Conservation (phyloP, 2,888 invertebrate genomes). For the Sinopyrophorus schimmeli region DNA sequence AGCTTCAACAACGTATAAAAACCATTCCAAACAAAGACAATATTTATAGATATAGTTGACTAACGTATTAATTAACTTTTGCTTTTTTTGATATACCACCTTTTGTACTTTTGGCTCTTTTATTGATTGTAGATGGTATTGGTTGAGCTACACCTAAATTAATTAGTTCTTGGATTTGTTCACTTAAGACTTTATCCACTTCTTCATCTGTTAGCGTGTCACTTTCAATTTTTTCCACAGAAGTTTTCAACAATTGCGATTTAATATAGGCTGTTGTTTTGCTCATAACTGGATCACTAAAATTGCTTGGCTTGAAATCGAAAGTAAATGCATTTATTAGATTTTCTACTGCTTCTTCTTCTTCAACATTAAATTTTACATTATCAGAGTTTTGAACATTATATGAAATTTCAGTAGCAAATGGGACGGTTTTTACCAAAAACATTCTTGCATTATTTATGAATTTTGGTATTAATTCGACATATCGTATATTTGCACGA, state of each 20-base stretch:
- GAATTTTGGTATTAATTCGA: slow-evolving; percentile 24
- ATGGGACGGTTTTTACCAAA: slow-evolving; percentile 16
- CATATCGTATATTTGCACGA: slow-evolving; percentile 15
- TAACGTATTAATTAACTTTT: no score
- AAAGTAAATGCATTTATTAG: slow-evolving; percentile 21
- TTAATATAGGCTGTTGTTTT: slow-evolving; percentile 25
- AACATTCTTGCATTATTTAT: slow-evolving; percentile 24
- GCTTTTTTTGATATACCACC: no score
- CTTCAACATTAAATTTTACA: slow-evolving; percentile 1
- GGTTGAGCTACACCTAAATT: neutral
- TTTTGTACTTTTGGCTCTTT: neutral
- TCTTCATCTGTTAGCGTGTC: slow-evolving; percentile 10
- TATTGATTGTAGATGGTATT: neutral
- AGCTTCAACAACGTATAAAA: no score
- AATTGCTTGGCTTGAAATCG: slow-evolving; percentile 19
- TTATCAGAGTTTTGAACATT: neutral
- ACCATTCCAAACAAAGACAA: no score
- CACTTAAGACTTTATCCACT: slow-evolving; percentile 7
- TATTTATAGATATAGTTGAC: no score
- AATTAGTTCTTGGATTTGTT: neutral
- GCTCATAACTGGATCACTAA: slow-evolving; percentile 15
- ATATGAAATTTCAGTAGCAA: slow-evolving; percentile 15
- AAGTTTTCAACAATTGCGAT: slow-evolving; percentile 18
- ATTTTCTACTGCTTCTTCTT: slow-evolving; percentile 13
- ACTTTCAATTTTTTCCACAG: slow-evolving; percentile 10